Evolutionary conservation across 2,888 invertebrate genomes (phyloP).

Genomic region (Hydrotaea cyrtoneurina): DNA sequence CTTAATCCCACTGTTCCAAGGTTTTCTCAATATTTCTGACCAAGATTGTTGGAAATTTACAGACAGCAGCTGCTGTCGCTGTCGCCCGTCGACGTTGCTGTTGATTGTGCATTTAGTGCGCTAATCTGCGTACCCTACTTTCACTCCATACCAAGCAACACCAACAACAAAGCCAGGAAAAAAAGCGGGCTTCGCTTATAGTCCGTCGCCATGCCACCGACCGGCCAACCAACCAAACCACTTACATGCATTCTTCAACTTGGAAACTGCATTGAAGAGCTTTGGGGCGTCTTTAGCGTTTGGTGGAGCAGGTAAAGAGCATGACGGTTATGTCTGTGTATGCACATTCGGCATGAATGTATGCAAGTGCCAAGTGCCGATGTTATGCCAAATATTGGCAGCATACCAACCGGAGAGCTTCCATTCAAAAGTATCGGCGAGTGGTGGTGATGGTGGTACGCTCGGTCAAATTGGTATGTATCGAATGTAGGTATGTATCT

Average conservation of each 20-base stretch:
- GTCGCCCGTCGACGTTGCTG: slow-evolving; percentile 30
- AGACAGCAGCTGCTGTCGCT: slow-evolving; percentile 41
- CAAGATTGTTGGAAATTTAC: neutral
- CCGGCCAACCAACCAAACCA: neutral
- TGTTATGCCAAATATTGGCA: slow-evolving; percentile 67
- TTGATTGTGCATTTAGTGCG: slow-evolving; percentile 64
- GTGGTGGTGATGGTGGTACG: neutral
- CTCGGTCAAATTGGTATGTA: neutral
- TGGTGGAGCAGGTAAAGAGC: slow-evolving; percentile 9
- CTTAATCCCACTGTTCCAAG: neutral
- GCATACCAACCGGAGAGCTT: slow-evolving; percentile 62
- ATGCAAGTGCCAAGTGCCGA: slow-evolving; percentile 60
- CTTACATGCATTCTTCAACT: slow-evolving; percentile 12
- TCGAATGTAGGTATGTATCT: slow-evolving; percentile 26
- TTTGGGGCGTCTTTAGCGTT: neutral
- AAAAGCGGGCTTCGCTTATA: slow-evolving; percentile 30
- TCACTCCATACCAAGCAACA: slow-evolving; percentile 74
- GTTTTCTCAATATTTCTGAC: neutral
- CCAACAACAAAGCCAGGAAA: slow-evolving; percentile 40
- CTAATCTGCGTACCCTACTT: slow-evolving; percentile 79
- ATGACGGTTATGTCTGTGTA: neutral
- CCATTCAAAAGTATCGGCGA: slow-evolving; percentile 59
- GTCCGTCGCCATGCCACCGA: slow-evolving; percentile 20
- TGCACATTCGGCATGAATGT: slow-evolving; percentile 25
- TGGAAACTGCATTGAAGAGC: slow-evolving; percentile 17